Conservation (phyloP, 30 jellyfish, hydroid and myxozoan genomes). For the Mastigias papua region DNA sequence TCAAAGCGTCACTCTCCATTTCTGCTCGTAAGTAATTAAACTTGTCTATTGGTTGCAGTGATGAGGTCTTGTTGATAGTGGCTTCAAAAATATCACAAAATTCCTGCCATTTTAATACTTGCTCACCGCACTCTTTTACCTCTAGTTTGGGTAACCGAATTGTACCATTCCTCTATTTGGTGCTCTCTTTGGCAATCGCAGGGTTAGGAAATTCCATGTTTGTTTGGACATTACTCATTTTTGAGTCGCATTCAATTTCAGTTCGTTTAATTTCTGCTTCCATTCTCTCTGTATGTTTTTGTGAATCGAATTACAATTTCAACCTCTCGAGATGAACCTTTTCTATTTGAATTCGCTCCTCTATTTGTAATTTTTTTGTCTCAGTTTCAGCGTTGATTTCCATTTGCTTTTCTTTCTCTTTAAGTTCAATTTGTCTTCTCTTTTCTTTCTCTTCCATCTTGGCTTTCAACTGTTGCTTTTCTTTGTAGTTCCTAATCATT, state of each 20-base stretch:
- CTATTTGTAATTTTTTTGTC: neutral
- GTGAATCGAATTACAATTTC: neutral
- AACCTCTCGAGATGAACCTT: slow-evolving; percentile 5
- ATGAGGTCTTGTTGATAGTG: slow-evolving; percentile 13
- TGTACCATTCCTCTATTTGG: neutral
- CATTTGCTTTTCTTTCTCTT: slow-evolving; percentile 6
- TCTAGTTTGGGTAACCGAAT: slow-evolving; percentile 47
- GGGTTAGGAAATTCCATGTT: neutral
- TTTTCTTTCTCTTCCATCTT: neutral
- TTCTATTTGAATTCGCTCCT: slow-evolving; percentile 3
- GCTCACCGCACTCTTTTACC: slow-evolving; percentile 43
- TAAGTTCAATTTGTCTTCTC: neutral
- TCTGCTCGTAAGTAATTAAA: slow-evolving; percentile 25
- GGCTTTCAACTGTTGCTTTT: neutral
- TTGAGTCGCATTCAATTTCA: slow-evolving; percentile 36
- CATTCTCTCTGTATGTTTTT: slow-evolving; percentile 19
- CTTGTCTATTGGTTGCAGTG: slow-evolving; percentile 49
- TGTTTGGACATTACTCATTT: neutral
- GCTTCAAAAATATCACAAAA: slow-evolving; percentile 60
- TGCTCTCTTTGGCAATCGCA: neutral
- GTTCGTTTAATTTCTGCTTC: slow-evolving; percentile 37
- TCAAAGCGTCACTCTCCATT: slow-evolving; percentile 59
- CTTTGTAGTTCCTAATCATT: slow-evolving; percentile 12
- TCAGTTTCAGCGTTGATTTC: neutral
- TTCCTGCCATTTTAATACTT: slow-evolving; percentile 47